A percentile compares a stretch with the other conserved stretches of the same genome.
phyloP scores from a whole-genome alignment of 1,140 invertebrate species.

The Halictus rubicundus region DNA sequence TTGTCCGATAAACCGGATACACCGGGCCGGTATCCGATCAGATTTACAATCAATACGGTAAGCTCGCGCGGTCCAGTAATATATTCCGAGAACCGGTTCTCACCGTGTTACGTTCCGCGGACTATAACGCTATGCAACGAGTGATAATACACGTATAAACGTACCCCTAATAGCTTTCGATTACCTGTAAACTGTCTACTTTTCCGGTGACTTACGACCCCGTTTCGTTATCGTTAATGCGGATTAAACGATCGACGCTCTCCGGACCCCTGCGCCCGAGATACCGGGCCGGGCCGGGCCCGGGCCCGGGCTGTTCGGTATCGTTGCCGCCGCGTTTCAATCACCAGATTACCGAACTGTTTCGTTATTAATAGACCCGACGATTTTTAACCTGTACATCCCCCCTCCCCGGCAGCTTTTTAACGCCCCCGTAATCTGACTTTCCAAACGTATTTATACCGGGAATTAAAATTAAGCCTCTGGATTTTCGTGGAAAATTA shows the following conservation, averaged over 20 bases:
- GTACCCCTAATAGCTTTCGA: slow-evolving; percentile 54
- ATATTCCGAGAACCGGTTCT: slow-evolving; percentile 50
- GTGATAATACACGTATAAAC: slow-evolving; percentile 59
- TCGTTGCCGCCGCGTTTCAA: not conserved
- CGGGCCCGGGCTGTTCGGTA: not conserved
- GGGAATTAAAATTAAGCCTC: too few relatives aligned
- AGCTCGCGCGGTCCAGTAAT: slow-evolving; percentile 24
- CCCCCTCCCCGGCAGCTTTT: too few relatives aligned
- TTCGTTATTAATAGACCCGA: too few relatives aligned
- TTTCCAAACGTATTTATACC: too few relatives aligned
- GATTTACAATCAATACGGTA: slow-evolving; percentile 59
- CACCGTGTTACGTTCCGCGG: slow-evolving; percentile 41
- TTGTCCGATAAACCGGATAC: slow-evolving; percentile 15
- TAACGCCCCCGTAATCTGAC: too few relatives aligned
- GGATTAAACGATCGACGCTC: not conserved
- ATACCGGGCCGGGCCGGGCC: not conserved
- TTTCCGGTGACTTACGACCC: slow-evolving; percentile 35
- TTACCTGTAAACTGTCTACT: slow-evolving; percentile 45
- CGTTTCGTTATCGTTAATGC: slow-evolving; percentile 12
- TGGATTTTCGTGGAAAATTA: too few relatives aligned
- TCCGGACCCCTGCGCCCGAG: not conserved
- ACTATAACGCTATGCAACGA: slow-evolving; percentile 36
- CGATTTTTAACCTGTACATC: too few relatives aligned
- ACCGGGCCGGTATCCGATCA: slow-evolving; percentile 7
- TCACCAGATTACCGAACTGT: not conserved